These are phyloP conservation scores for Diuraphis noxia DNA, from an alignment of 1,140 invertebrate genomes.

Conservation along the genomic window DNA sequence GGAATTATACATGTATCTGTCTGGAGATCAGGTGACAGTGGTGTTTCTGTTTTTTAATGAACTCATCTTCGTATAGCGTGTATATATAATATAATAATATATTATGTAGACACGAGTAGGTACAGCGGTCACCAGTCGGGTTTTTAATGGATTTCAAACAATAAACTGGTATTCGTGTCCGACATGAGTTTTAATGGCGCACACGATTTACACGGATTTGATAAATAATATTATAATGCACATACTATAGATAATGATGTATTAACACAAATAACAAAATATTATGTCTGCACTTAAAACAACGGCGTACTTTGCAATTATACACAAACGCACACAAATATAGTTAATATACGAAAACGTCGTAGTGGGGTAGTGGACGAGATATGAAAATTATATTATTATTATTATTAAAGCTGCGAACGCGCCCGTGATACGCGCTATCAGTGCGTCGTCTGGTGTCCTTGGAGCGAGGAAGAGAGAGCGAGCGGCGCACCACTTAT, in stretches of 20 bases:
- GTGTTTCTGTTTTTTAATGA: constrained; percentile 46
- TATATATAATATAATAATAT: background rate
- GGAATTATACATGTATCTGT: constrained; percentile 6
- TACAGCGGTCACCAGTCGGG: background rate
- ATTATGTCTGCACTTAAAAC: background rate
- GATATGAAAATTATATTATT: background rate
- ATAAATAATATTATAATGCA: background rate
- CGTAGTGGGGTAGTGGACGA: background rate
- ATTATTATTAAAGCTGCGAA: too few species aligned
- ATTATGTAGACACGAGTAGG: background rate
- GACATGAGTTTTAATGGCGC: constrained; percentile 44
- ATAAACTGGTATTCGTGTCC: constrained; percentile 51
- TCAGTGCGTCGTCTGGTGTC: constrained; percentile 31
- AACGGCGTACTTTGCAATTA: background rate
- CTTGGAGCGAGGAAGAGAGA: background rate
- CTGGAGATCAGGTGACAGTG: constrained; percentile 34
- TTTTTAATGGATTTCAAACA: constrained; percentile 43
- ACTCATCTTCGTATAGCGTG: constrained; percentile 30
- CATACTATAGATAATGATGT: background rate
- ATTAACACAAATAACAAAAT: background rate
- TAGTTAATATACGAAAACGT: background rate
- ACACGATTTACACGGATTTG: constrained; percentile 30
- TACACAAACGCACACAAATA: background rate
- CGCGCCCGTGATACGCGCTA: constrained; percentile 30
- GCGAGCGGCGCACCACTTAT: background rate